These are phyloP conservation scores for Phenacoccus solenopsis DNA, from an alignment of 1,140 invertebrate genomes.

Conservation along the genomic window DNA sequence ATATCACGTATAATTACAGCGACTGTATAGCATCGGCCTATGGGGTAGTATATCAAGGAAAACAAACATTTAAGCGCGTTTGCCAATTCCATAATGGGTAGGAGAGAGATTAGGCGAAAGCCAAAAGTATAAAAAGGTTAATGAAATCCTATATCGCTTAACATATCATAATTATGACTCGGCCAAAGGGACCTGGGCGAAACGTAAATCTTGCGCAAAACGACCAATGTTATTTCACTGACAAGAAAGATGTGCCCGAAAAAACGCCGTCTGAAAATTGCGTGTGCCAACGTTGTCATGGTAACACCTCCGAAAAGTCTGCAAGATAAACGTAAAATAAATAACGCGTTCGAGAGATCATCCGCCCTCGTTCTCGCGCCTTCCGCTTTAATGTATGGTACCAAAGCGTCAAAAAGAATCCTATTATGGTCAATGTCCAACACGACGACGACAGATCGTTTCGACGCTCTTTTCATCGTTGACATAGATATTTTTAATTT, in stretches of 20 bases:
- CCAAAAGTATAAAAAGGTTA: background rate
- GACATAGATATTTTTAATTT: background rate
- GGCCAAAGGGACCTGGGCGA: background rate
- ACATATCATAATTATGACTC: background rate
- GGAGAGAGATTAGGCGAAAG: background rate
- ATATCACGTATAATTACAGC: no score
- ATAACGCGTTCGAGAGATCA: constrained; percentile 1
- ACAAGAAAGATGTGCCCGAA: background rate
- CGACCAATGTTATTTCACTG: constrained; percentile 1
- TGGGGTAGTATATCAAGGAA: no score
- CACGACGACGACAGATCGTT: background rate
- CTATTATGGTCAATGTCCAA: background rate
- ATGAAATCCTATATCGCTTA: constrained; percentile 1
- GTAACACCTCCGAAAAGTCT: background rate
- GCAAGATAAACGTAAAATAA: constrained; percentile 3
- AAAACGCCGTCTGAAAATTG: background rate
- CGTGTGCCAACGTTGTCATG: constrained; percentile 1
- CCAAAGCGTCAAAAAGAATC: background rate
- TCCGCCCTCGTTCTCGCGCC: no score
- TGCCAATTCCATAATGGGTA: background rate
- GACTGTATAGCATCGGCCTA: no score
- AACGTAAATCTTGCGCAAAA: background rate
- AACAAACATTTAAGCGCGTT: no score
- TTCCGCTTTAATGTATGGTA: no score
- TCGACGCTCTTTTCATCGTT: background rate